A percentile compares a stretch with the other conserved stretches of the same genome.
Evolutionary conservation across 2,113 vertebrate species (phyloP).

Genomic region (Drymodes brunneopygia): DNA sequence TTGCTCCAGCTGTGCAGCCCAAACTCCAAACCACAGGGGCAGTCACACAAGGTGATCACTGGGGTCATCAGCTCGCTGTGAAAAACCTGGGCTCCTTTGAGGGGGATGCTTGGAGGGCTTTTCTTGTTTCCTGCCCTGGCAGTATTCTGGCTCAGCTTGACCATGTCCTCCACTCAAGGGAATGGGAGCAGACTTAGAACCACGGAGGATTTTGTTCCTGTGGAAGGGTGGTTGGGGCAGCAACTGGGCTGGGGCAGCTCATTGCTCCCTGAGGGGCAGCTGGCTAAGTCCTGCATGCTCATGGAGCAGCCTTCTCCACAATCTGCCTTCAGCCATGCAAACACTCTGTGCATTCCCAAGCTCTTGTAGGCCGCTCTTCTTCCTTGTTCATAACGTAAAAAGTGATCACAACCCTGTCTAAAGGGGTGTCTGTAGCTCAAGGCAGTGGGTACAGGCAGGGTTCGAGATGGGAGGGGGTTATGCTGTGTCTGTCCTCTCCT

Average conservation of each 20-base stretch:
- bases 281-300: neutral
- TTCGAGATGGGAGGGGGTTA: neutral
- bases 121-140: neutral
- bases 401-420: neutral
- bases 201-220: neutral
- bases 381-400: fast-evolving
- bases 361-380: neutral
- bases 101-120: neutral
- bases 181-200: neutral
- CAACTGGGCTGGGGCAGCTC: neutral
- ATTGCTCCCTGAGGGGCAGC: neutral
- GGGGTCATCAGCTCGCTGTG: fast-evolving
- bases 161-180: neutral
- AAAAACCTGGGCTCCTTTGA: neutral
- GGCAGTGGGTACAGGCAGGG: fast-evolving
- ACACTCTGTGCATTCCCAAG: neutral
- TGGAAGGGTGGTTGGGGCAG: neutral
- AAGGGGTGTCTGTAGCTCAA: neutral
- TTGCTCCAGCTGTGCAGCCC: fast-evolving
- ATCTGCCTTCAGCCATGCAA: neutral
- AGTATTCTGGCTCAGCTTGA: neutral
- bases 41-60: fast-evolving
- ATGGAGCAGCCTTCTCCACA: neutral
- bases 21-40: neutral
- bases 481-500: neutral